Percentiles rank a stretch among this genome's conserved stretches.
phyloP scores from a whole-genome alignment of 2,888 invertebrate genomes.

The Germaria angustata region DNA sequence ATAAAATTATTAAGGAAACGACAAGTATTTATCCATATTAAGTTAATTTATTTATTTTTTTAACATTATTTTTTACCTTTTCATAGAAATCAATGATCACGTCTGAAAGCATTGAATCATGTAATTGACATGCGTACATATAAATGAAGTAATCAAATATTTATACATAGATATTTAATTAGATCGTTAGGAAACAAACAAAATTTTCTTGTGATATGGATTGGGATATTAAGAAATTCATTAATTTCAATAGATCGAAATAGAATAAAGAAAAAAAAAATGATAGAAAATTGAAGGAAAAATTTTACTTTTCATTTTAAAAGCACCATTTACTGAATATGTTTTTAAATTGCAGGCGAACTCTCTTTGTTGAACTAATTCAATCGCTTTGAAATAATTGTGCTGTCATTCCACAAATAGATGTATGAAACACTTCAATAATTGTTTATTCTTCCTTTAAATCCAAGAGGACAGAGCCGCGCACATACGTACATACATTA shows the following conservation, averaged over 20 bases:
- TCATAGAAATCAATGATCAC: not conserved
- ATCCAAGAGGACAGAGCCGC: not conserved
- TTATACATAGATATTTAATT: constrained; percentile 25
- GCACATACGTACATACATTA: not conserved
- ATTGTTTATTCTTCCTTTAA: constrained; percentile 46
- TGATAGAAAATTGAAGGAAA: no score
- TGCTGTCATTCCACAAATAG: not conserved
- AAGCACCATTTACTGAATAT: not conserved
- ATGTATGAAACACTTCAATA: constrained; percentile 40
- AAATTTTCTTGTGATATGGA: not conserved
- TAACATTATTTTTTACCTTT: not conserved
- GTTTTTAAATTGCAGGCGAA: not conserved
- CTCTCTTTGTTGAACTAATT: not conserved
- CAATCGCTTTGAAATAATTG: not conserved
- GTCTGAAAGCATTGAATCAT: not conserved
- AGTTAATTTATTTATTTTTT: constrained; percentile 20
- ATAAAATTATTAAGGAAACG: not conserved
- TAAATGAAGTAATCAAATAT: constrained; percentile 8
- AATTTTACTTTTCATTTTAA: not conserved
- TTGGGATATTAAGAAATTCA: not conserved
- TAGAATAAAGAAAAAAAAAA: not conserved
- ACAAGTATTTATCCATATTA: constrained; percentile 36
- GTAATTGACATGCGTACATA: not conserved
- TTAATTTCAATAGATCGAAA: not conserved
- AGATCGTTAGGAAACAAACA: not conserved